Base-by-base conservation (phyloP, 2,888 invertebrate species). In the Seladonia tumulorum region DNA sequence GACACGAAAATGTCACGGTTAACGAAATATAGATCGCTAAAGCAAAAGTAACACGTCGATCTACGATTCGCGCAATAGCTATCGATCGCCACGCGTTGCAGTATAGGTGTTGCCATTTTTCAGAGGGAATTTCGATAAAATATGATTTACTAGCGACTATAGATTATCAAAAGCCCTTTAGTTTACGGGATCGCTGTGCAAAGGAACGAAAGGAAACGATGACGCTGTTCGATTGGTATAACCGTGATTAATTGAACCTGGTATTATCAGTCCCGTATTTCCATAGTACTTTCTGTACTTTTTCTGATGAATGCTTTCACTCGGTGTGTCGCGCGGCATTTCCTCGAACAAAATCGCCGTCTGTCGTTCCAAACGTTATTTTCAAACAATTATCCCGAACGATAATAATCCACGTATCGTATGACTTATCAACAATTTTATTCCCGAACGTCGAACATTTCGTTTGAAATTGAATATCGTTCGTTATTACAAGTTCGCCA, bases 111-210 rank as follows among this genome's bases (percentile, higher is more conserved):
- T 42, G 78, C 70, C 83, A 78, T 78, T 84, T 84, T 83, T 84
- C 78, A 73, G 5, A n/a, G 22, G 83, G 73, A 82, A 66, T 83
- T 83, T 78, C 78, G 84, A 83, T 83, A 74, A 84, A 78, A 70
- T 77, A 42, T 70, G 84, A 83, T 84, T 74, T 78, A 77, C 25
- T 70, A 16, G 47, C 60, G 57, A 78, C 78, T 35, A 77, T 83
- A 83, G 78, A 74, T 84, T 39, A 60, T 82, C 42, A 42, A 83
- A 57, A 77, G 39, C 39, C 82, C 47, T 83, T 83, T 77, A 57
- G 57, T 77, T 60, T 53, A 42, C 68, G 29, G 47, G 18, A 63
- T 42, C 45, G 29, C 35, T 68, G 35, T 42, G 35, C 35, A 77
- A 57, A 57, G 47, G 47, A 47, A 10, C n/a, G 72, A 68, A 29